phyloP scores from a whole-genome alignment of 2,113 vertebrate species.

The Protobothrops mucrosquamatus region DNA sequence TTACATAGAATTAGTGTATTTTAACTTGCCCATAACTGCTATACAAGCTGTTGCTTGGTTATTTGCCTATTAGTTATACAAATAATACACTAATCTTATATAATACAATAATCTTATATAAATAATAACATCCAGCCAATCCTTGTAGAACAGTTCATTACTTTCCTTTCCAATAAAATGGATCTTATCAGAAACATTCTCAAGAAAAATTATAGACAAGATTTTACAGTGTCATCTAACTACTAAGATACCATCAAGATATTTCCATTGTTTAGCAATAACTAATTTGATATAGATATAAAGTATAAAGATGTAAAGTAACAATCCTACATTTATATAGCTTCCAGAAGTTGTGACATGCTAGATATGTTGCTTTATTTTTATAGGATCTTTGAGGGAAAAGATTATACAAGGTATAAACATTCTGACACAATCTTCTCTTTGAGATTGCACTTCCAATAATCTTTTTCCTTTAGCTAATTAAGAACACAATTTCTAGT shows the following conservation, averaged over 20 bases:
- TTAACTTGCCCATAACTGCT: neutral
- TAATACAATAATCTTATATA: neutral
- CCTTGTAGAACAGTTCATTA: neutral
- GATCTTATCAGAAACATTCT: neutral
- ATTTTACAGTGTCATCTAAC: neutral
- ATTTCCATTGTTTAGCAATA: neutral
- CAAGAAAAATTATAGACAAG: neutral
- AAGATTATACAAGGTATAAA: neutral
- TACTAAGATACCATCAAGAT: neutral
- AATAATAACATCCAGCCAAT: neutral
- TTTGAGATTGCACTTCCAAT: slow-evolving; percentile 11
- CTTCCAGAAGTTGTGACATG: neutral
- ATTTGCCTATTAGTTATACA: neutral
- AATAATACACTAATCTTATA: too few relatives aligned
- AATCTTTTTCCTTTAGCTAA: slow-evolving; percentile 1
- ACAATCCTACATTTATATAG: neutral
- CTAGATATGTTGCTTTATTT: neutral
- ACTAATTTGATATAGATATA: neutral
- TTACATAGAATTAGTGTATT: neutral
- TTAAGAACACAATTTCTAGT: neutral
- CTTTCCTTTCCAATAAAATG: neutral
- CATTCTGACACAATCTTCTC: neutral
- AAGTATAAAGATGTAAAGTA: neutral
- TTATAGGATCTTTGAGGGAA: neutral
- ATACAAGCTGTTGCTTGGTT: neutral